Evolutionary conservation across 2,888 invertebrate species (phyloP).

Genomic region (Antheraea assamensis): DNA sequence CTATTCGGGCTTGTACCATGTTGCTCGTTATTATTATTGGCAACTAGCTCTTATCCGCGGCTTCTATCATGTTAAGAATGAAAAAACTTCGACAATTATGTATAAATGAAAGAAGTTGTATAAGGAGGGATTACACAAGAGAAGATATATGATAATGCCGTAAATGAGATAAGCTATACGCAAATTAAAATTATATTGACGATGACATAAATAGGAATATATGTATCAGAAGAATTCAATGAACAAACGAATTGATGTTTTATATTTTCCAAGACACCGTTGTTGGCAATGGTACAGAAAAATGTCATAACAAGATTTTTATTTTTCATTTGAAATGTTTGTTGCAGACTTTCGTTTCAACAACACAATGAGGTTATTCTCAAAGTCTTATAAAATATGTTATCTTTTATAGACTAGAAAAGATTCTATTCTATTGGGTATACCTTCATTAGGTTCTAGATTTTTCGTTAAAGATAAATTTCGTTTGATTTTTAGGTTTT

Average conservation of each 20-base stretch:
- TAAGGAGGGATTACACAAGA: no score
- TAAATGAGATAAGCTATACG: no score
- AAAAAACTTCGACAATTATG: no score
- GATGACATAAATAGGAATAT: no score
- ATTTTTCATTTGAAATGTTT: conserved; percentile 17
- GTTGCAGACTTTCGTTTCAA: conserved; percentile 12
- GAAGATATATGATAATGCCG: no score
- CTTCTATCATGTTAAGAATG: no score
- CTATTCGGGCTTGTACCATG: no score
- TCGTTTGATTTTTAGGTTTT: background rate
- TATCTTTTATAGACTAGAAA: background rate
- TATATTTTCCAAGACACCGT: background rate
- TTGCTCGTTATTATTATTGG: no score
- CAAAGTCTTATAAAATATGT: background rate
- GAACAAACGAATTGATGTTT: background rate
- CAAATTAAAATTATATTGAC: no score
- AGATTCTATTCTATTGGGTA: background rate
- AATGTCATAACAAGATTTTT: conserved; percentile 10
- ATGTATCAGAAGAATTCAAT: background rate
- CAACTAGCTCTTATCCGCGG: no score
- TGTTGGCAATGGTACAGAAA: background rate
- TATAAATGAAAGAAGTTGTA: no score
- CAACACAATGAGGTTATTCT: background rate
- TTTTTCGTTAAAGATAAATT: background rate
- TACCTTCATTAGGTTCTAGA: background rate